phyloP scores from a whole-genome alignment of 2,797 vertebrate species.

The Octomys mimax region DNA sequence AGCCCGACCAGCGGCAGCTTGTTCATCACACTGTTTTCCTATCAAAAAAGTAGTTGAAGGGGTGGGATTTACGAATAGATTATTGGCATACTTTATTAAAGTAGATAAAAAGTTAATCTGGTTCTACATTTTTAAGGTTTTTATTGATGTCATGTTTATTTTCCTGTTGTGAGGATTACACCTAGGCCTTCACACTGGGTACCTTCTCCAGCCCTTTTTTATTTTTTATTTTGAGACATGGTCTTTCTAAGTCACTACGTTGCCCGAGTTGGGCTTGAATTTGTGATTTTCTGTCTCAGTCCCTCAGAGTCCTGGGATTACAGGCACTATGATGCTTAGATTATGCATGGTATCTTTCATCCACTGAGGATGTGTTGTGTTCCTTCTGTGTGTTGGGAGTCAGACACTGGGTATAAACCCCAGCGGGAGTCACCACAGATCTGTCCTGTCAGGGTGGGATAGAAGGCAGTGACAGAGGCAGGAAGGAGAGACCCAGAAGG shows the following conservation, averaged over 20 bases:
- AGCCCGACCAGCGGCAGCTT: background rate
- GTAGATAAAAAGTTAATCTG: constrained; percentile 1
- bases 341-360: background rate
- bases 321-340: background rate
- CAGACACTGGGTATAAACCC: background rate
- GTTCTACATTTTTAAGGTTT: constrained; percentile 4
- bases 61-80: background rate
- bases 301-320: background rate
- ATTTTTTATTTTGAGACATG: background rate
- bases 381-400: background rate
- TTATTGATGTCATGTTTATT: constrained; percentile 15
- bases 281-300: background rate
- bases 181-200: background rate
- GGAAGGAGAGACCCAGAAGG: background rate
- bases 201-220: background rate
- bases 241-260: background rate
- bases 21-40: background rate
- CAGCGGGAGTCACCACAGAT: background rate
- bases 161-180: background rate
- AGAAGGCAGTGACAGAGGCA: background rate
- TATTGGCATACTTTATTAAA: background rate
- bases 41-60: background rate
- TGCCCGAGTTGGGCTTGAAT: background rate
- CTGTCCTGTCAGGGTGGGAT: background rate
- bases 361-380: background rate